Base-by-base conservation (phyloP, 2,113 vertebrate genomes). In the Silurus glanis region DNA sequence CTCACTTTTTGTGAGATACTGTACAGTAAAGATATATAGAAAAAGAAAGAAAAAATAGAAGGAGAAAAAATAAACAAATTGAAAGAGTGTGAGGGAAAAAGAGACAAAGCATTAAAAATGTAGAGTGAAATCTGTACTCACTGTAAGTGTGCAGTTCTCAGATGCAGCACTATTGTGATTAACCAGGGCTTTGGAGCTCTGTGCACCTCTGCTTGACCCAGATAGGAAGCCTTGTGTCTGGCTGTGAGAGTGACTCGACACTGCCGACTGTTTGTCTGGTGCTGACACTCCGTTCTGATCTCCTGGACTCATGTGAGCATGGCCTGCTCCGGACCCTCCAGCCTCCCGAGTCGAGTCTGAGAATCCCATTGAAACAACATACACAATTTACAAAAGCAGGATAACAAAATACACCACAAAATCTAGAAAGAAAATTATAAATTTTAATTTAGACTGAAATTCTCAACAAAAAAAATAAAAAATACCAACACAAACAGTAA, bases 221-320 rank as follows among this genome's bases (percentile, higher is more conserved):
- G 95, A 91, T 0, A 94, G 94, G 89, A 94, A 96, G 85, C 92
- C 89, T 86, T 95, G 96, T 0, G 95, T 91, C 75, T 92, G 94
- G 1, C 91, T 86, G 69, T 93, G 92, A 58, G 90, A 83, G 23
- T 90, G 91, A 89, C 95, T 75, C 62, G 93, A 88, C 0, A 92
- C 69, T 25, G 93, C 87, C 0, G 94, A 89, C 91, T 93, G 95
- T 85, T 96, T 96, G 61, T 98, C 96, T 56, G 64, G 85, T 64
- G 87, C 83, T 23, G 86, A 25, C 56, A 91, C 1, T 0, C 51
- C 91, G 53, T 88, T 94, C 47, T 92, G 95, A 28, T 95, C 95
- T 74, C 4, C 84, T 9, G 92, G 19, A 94, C 93, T 14, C 1
- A 89, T 86, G 0, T 93, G 19, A 74, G 91, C 92, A 89, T 96